phyloP scores from a whole-genome alignment of 37 sponge, comb jelly and placozoan genomes.

The Spongilla lacustris region DNA sequence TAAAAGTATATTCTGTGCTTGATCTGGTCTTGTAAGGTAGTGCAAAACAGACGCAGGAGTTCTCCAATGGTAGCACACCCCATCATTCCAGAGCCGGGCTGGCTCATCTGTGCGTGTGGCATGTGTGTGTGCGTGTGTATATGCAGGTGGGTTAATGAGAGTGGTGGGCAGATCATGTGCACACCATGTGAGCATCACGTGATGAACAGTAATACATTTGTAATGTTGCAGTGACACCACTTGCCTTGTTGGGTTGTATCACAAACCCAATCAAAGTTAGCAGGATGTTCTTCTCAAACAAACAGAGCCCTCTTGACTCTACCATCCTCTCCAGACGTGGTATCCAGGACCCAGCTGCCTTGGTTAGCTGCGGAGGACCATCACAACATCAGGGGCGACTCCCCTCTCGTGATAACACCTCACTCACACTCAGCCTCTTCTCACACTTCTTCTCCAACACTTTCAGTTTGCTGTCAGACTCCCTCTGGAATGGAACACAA shows the following conservation, averaged over 20 bases:
- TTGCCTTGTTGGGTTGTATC: constrained; percentile 85
- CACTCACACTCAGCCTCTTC: constrained; percentile 67
- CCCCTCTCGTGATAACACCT: not conserved
- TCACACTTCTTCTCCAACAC: constrained; percentile 73
- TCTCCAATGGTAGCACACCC: constrained; percentile 66
- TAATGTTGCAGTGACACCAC: not conserved
- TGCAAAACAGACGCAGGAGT: constrained; percentile 76
- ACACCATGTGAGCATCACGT: no score
- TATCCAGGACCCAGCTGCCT: constrained; percentile 59
- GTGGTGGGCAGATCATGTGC: no score
- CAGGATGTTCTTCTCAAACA: constrained; percentile 82
- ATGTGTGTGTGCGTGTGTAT: not conserved
- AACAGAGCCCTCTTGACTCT: constrained; percentile 44
- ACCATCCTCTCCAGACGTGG: constrained; percentile 89
- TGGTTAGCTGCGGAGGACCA: constrained; percentile 61
- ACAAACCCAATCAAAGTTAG: constrained; percentile 71
- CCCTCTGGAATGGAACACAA: constrained; percentile 49
- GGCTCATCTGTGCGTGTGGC: not conserved
- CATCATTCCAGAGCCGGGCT: not conserved
- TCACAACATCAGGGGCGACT: not conserved
- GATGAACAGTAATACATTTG: not conserved
- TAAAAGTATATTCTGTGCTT: constrained; percentile 80
- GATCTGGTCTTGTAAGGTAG: constrained; percentile 68
- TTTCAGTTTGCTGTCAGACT: constrained; percentile 68
- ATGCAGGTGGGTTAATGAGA: not conserved